A percentile compares a stretch with the other conserved stretches of the same genome.
phyloP scores from a whole-genome alignment of 1,140 invertebrate species.

The Drepana arcuata region DNA sequence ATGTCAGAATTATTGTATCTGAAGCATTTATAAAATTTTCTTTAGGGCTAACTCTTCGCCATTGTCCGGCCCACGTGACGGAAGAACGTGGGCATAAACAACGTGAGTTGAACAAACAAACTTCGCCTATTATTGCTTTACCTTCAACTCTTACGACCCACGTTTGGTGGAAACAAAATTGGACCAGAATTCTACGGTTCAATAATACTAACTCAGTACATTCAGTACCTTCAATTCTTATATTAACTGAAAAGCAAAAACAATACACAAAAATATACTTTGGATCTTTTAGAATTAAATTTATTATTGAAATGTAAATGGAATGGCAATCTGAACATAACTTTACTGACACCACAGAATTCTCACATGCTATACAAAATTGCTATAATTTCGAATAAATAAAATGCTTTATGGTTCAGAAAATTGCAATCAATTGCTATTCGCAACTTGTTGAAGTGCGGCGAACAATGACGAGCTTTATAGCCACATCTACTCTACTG shows the following conservation, averaged over 20 bases:
- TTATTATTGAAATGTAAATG: neutral
- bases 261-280: no score
- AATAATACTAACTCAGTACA: no score
- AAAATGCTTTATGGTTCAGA: neutral
- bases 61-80: slow-evolving; percentile 27
- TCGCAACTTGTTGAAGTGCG: neutral
- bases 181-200: no score
- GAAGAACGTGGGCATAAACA: slow-evolving; percentile 22
- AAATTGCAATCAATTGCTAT: neutral
- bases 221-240: no score
- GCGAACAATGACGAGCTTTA: neutral
- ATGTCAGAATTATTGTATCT: neutral
- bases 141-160: slow-evolving; percentile 18
- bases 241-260: no score
- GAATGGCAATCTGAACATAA: neutral
- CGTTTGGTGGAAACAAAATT: no score
- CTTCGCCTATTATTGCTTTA: slow-evolving; percentile 12
- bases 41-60: no score
- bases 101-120: slow-evolving; percentile 27
- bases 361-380: neutral
- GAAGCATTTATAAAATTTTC: neutral
- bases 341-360: neutral
- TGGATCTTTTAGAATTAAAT: neutral
- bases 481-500: neutral
- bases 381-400: neutral